Conservation (phyloP, 2,888 invertebrate genomes). For the Chaitophorus viminalis region DNA sequence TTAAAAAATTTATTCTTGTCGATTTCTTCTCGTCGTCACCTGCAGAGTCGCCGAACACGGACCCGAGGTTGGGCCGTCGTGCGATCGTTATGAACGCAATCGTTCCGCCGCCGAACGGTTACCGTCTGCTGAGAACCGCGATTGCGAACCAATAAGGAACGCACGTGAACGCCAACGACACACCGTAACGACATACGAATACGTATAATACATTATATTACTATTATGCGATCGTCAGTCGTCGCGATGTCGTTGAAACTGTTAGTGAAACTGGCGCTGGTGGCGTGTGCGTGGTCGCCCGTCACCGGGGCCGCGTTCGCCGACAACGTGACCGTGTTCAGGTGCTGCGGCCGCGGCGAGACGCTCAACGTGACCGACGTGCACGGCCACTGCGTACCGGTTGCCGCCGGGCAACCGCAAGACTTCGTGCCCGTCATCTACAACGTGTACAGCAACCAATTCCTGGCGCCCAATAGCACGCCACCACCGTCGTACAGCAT, state of each 20-base stretch:
- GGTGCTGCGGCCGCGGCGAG: conserved; percentile 72
- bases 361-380: conserved; percentile 68
- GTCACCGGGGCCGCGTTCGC: neutral
- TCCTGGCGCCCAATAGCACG: conserved; percentile 63
- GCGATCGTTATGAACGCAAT: no score
- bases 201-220: no score
- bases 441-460: conserved; percentile 61
- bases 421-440: conserved; percentile 70
- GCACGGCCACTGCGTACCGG: conserved; percentile 66
- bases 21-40: no score
- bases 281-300: neutral
- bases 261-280: neutral
- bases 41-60: neutral
- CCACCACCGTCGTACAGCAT: conserved; percentile 69
- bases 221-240: neutral
- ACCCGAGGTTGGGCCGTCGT: neutral
- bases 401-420: conserved; percentile 59
- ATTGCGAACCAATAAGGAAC: no score
- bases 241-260: neutral
- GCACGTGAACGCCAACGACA: no score
- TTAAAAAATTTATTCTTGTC: no score
- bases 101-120: no score
- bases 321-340: conserved; percentile 67
- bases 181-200: no score
- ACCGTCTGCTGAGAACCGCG: no score